Conservation (phyloP, 2,113 vertebrate species). For the Halcyon malimbica region DNA sequence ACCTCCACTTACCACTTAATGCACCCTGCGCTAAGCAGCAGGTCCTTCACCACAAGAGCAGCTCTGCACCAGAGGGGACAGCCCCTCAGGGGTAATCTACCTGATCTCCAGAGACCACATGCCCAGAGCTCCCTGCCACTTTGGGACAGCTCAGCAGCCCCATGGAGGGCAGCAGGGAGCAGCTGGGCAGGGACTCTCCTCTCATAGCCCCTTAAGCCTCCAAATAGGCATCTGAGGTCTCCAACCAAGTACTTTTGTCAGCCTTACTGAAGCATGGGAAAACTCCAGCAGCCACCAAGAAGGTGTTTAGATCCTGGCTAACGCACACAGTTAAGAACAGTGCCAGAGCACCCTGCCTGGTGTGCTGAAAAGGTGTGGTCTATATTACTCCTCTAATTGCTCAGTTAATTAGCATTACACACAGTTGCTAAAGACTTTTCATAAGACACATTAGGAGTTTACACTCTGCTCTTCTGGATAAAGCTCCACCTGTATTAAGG, state of each 20-base stretch:
- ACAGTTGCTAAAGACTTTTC: background rate
- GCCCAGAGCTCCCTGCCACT: background rate
- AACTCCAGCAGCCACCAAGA: background rate
- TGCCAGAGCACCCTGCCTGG: background rate
- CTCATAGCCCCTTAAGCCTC: background rate
- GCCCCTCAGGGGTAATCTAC: background rate
- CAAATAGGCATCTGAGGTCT: background rate
- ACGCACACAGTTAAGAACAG: no score
- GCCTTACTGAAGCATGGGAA: background rate
- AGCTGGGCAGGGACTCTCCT: background rate
- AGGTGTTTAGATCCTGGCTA: background rate
- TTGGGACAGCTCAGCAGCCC: background rate
- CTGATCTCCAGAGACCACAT: fast-evolving
- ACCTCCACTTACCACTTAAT: background rate
- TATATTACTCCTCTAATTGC: background rate
- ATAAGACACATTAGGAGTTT: background rate
- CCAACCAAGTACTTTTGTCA: background rate
- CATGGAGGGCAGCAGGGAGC: background rate
- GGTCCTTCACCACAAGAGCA: background rate
- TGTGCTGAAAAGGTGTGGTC: background rate
- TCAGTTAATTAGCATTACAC: background rate
- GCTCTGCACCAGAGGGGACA: background rate
- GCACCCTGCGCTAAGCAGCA: background rate
- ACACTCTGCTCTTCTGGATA: background rate
- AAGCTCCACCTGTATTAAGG: background rate